Evolutionary conservation across 2,888 invertebrate species (phyloP), one percentile per base, ranked within the genome.

Genomic region (Melanostoma mellinum): DNA sequence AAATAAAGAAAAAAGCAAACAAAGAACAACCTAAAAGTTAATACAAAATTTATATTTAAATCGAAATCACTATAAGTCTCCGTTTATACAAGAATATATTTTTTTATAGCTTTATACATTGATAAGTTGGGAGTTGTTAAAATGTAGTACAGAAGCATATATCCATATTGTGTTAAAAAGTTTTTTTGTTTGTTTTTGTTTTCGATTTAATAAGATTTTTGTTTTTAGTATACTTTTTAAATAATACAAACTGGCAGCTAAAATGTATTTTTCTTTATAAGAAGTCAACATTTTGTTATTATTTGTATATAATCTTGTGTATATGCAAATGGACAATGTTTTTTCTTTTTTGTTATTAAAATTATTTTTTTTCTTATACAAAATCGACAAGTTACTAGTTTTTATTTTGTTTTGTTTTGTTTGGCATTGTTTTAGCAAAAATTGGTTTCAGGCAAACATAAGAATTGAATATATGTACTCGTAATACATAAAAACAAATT

Each of bases 171-270:
- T 53, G 65, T 76, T 80, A 76, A 20, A 20, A 20, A 20, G 20
- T 20, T 20, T 69, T 87, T 86, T 67, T 71, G 9, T 44, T 32
- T 53, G 46, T 42, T 42, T 40, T 35, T 35, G 9, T n/a, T 52
- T 61, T 79, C 30, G 10, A 56, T 46, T 50, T 56, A 48, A 35
- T 88, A 86, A 91, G 85, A 40, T 94, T 88, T 92, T 97, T 97
- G 88, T 95, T 94, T 42, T 97, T 93, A 88, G 97, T 96, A 92
- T 97, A 40, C 35, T 75, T 97, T 42, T 55, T 75, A 69, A 55
- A 63, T 73, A 76, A 78, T 78, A 76, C 65, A 78, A 79, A 84
- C 74, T 84, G 84, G 78, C 84, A 84, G 79, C 84, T 84, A 79
- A 84, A 78, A 78, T 79, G 52, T 60, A 53, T 30, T 65, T 60